These are phyloP conservation scores for Camponotus fellah DNA, from an alignment of 2,888 invertebrate genomes.

Conservation along the genomic window DNA sequence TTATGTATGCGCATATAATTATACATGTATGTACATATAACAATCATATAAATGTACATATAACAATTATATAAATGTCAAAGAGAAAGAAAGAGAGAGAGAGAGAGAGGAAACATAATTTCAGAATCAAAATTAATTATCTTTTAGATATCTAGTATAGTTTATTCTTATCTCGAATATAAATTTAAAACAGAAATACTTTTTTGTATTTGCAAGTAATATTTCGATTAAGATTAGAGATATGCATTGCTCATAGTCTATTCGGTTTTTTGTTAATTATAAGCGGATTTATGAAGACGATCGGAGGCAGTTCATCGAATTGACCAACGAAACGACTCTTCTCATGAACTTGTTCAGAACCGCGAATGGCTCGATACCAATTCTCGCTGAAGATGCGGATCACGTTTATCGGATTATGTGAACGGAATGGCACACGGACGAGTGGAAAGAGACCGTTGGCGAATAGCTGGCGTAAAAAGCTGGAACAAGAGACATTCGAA, in stretches of 20 bases:
- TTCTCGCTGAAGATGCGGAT: slow-evolving; percentile 61
- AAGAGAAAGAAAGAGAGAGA: no score
- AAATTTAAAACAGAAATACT: background rate
- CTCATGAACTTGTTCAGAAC: slow-evolving; percentile 30
- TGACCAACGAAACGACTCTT: slow-evolving; percentile 37
- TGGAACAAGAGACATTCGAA: slow-evolving; percentile 21
- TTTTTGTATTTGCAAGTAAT: slow-evolving; percentile 6
- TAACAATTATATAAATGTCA: no score
- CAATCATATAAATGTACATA: no score
- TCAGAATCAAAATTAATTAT: background rate
- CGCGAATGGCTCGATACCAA: slow-evolving; percentile 54
- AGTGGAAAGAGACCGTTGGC: background rate
- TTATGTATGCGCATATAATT: background rate
- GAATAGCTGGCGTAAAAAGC: slow-evolving; percentile 11
- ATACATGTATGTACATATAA: no score
- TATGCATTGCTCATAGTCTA: background rate
- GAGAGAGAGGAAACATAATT: background rate
- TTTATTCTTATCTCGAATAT: background rate
- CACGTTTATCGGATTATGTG: slow-evolving; percentile 74
- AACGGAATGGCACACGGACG: slow-evolving; percentile 54
- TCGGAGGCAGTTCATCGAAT: background rate
- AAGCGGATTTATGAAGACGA: slow-evolving; percentile 35
- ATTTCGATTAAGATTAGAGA: background rate
- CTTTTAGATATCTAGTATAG: background rate
- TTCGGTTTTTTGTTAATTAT: slow-evolving; percentile 44